These are phyloP conservation scores for Sakesphorus luctuosus DNA, from an alignment of 2,113 vertebrate species.

Conservation along the genomic window DNA sequence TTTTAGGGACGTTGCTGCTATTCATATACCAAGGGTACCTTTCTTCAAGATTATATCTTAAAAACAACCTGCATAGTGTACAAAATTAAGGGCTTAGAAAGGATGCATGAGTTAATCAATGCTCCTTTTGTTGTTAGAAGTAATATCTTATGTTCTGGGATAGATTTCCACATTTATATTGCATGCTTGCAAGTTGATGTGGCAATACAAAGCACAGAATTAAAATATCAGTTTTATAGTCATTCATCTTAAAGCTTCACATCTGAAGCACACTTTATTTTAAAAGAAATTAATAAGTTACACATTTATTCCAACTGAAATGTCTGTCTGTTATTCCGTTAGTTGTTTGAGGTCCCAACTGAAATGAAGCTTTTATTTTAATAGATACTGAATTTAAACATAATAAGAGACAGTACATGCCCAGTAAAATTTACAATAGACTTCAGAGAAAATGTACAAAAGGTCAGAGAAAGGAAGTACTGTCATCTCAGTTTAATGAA, in stretches of 20 bases:
- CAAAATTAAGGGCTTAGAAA: conserved; percentile 28
- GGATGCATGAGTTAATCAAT: conserved; percentile 24
- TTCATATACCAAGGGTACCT: not conserved
- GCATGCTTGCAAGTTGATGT: not conserved
- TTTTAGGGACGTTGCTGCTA: conserved; percentile 24
- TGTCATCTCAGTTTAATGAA: not conserved
- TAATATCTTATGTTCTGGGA: not conserved
- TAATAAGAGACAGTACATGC: not conserved
- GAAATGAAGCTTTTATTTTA: not conserved
- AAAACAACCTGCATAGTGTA: conserved; percentile 21
- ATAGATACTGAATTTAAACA: not conserved
- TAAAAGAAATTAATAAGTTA: not conserved
- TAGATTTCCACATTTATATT: not conserved
- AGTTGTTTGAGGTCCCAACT: not conserved
- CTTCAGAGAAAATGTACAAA: not conserved
- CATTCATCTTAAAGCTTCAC: not conserved
- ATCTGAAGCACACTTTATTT: not conserved
- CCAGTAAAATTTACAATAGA: not conserved
- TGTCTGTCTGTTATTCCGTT: not conserved
- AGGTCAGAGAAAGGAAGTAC: not conserved
- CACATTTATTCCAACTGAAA: not conserved
- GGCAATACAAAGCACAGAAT: not conserved
- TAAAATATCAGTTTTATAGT: not conserved
- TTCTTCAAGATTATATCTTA: conserved; percentile 28
- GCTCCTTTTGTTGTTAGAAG: conserved; percentile 5